Evolutionary conservation across 2,113 vertebrate species (phyloP).

Genomic region (Tychaedon coryphoeus): DNA sequence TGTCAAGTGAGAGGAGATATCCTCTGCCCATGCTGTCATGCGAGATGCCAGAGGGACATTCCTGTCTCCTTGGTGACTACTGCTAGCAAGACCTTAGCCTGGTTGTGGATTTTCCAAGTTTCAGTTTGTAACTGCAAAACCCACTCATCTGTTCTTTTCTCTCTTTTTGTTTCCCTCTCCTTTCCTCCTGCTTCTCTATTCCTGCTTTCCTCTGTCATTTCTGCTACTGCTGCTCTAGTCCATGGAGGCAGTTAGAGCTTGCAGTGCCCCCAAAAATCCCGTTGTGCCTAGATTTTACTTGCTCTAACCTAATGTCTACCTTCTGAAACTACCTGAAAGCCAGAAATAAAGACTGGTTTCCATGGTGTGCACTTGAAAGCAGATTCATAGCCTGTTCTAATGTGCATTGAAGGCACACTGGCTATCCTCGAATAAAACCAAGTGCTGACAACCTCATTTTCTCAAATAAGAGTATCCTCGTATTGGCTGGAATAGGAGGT

Average conservation of each 20-base stretch:
- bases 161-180: neutral
- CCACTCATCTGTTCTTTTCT: neutral
- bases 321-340: neutral
- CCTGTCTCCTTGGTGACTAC: slow-evolving; percentile 37
- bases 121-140: neutral
- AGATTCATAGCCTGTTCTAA: neutral
- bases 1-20: slow-evolving; percentile 53
- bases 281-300: neutral
- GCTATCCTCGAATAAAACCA: slow-evolving; percentile 1
- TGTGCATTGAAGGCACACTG: neutral
- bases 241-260: neutral
- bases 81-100: slow-evolving; percentile 5
- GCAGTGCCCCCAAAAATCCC: neutral
- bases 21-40: slow-evolving; percentile 22
- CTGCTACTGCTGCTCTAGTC: neutral
- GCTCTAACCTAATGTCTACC: neutral
- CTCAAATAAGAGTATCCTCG: neutral
- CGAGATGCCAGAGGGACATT: slow-evolving; percentile 43
- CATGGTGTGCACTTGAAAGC: neutral
- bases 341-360: neutral
- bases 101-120: neutral
- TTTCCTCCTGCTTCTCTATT: neutral
- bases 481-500: neutral
- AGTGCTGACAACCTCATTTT: slow-evolving; percentile 45
- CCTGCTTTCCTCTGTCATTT: neutral